Conservation (phyloP, 2,797 vertebrate genomes). For the Potorous gilbertii region DNA sequence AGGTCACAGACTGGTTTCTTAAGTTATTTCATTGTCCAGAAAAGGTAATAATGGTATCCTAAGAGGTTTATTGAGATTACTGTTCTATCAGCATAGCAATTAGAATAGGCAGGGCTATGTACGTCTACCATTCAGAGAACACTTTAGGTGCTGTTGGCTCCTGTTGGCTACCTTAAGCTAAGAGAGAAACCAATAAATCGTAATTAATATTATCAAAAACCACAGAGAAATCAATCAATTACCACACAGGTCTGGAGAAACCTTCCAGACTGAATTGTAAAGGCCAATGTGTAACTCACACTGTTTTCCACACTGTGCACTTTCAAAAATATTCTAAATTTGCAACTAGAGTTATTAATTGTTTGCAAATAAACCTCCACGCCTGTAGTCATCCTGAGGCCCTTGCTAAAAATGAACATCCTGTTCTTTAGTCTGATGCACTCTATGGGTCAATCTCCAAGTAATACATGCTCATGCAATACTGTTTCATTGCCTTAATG, state of each 20-base stretch:
- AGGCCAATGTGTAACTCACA: not conserved
- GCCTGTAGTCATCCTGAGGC: not conserved
- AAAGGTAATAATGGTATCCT: slow-evolving; percentile 7
- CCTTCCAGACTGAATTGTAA: not conserved
- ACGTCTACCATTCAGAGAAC: not conserved
- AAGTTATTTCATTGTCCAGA: slow-evolving; percentile 27
- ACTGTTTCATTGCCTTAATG: not conserved
- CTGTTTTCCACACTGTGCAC: not conserved
- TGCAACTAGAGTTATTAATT: not conserved
- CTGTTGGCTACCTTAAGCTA: not conserved
- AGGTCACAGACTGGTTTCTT: slow-evolving; percentile 2
- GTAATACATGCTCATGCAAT: not conserved
- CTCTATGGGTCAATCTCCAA: not conserved
- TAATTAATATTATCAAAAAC: slow-evolving; percentile 7
- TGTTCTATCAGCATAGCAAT: not conserved
- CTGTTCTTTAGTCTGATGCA: not conserved
- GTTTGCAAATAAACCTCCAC: slow-evolving; percentile 15
- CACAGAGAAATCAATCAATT: not conserved
- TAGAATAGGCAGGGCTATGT: not conserved
- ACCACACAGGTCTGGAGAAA: not conserved
- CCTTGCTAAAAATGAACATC: not conserved
- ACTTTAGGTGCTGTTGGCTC: slow-evolving; percentile 15
- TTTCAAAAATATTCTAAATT: not conserved
- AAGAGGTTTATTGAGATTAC: not conserved
- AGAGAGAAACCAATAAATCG: slow-evolving; percentile 20